Evolutionary conservation across 2,888 invertebrate species (phyloP), one percentile per base, ranked within the genome.

Genomic region (Eupithecia insigniata): DNA sequence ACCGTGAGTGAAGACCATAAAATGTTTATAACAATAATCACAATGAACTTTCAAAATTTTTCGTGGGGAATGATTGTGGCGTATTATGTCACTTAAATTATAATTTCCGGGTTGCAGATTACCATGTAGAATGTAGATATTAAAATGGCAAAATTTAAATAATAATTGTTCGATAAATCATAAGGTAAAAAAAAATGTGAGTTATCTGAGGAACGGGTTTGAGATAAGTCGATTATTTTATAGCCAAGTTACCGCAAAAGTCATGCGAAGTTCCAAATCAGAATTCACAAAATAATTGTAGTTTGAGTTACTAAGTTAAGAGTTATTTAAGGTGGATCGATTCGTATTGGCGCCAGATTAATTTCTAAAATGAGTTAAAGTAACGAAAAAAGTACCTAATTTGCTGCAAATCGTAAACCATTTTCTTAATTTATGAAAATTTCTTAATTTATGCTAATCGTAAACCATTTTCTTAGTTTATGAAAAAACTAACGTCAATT

Each of bases 21-120:
- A 74, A 62, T 58, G 62, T 58, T 16, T 70, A 69, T 65, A 60
- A 71, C 43, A 66, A 66, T 71, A 66, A 71, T 69, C 14, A 58
- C 67, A 36, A 60, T 71, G 61, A 71, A 74, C 69, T 74, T 74
- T 71, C 55, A 18, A 60, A 30, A 60, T 30, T 18, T 60, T 30
- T 30, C 2, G 30, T 18, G 18, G 7, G 7, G 14, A 55, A 55
- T 55, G 22, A 26, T 55, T 26, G 60, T 60, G 10, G 60, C 18
- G 30, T 60, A 30, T 60, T 60, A 60, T 62, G 62, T 62, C 62
- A 62, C n/a, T 32, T 22, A 7, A 32, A 22, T 62, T 62, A 12
- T 2, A 12, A n/a, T 34, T 62, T 28, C 60, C 60, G 30, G 30
- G 60, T 60, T 30, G 60, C 18, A 26, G 55, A 55, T 55, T 4